Evolutionary conservation across 2,888 invertebrate species (phyloP).

Genomic region (Volucella inflata): DNA sequence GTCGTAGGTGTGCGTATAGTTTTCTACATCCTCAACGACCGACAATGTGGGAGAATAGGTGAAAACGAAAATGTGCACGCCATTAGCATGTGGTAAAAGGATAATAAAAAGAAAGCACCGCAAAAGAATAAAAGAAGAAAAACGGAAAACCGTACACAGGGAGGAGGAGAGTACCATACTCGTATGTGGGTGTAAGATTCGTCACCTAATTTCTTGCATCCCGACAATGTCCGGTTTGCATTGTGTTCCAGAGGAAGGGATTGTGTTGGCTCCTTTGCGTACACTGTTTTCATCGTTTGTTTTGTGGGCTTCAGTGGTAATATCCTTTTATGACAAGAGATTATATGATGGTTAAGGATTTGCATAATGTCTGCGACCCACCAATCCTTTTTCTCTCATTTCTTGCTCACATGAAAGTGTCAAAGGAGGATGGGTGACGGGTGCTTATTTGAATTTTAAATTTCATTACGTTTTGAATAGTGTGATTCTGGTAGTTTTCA

Average conservation of each 20-base stretch:
- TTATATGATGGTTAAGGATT: slow-evolving; percentile 56
- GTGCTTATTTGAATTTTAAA: slow-evolving; percentile 58
- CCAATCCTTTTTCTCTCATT: neutral
- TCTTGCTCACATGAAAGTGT: neutral
- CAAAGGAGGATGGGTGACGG: neutral
- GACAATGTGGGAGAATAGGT: slow-evolving; percentile 44
- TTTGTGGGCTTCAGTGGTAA: slow-evolving; percentile 36
- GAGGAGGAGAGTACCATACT: neutral
- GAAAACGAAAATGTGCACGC: slow-evolving; percentile 53
- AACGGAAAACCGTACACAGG: slow-evolving; percentile 5
- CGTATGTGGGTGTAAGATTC: neutral
- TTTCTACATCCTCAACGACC: slow-evolving; percentile 10
- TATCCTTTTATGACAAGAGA: slow-evolving; percentile 52
- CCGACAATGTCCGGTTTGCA: slow-evolving; percentile 53
- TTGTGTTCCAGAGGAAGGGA: neutral
- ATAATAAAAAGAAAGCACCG: slow-evolving; percentile 38
- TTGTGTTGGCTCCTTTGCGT: slow-evolving; percentile 31
- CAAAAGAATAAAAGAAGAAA: neutral
- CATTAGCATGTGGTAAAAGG: slow-evolving; percentile 55
- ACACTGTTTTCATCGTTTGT: slow-evolving; percentile 31
- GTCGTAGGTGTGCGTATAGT: slow-evolving; percentile 2
- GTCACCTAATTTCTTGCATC: slow-evolving; percentile 59
- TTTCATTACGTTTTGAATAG: slow-evolving; percentile 41
- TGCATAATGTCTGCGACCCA: slow-evolving; percentile 42
- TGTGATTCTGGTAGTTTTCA: slow-evolving; percentile 35